A percentile compares a stretch with the other conserved stretches of the same genome.
Conservation (phyloP, 2,797 vertebrate species). For the Zalophus californianus region DNA sequence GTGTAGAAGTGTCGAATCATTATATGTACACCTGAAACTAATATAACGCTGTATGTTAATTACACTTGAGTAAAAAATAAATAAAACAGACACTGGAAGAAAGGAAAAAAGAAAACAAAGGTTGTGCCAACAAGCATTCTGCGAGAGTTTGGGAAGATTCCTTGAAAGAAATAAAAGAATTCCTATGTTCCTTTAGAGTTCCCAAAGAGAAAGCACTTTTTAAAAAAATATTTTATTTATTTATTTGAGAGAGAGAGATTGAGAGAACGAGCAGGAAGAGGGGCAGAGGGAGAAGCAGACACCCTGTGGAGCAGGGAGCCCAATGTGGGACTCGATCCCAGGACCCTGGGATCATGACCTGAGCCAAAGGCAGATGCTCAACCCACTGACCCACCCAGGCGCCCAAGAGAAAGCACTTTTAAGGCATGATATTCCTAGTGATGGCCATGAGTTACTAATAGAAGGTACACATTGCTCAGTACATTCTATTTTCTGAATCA, state of each 20-base stretch:
- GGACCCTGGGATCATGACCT: no score
- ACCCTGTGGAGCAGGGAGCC: no score
- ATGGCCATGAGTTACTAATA: not conserved
- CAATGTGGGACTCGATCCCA: not conserved
- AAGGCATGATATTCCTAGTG: not conserved
- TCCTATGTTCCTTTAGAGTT: not conserved
- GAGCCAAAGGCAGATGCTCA: no score
- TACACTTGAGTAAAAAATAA: not conserved
- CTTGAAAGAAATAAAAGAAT: not conserved
- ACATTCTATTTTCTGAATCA: not conserved
- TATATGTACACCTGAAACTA: not conserved
- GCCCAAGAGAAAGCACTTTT: not conserved
- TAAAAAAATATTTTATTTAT: not conserved
- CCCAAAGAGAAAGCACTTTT: not conserved
- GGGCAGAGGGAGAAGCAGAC: not conserved
- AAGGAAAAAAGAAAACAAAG: not conserved
- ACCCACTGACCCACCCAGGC: no score
- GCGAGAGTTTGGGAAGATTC: not conserved
- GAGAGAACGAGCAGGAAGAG: not conserved
- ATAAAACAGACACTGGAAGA: not conserved
- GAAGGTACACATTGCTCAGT: not conserved
- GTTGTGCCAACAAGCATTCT: not conserved
- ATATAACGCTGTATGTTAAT: not conserved
- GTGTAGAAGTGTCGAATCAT: not conserved
- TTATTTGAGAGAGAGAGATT: not conserved